These are phyloP conservation scores for Cryptocephalus moraei DNA, from an alignment of 2,888 invertebrate genomes.

Conservation along the genomic window DNA sequence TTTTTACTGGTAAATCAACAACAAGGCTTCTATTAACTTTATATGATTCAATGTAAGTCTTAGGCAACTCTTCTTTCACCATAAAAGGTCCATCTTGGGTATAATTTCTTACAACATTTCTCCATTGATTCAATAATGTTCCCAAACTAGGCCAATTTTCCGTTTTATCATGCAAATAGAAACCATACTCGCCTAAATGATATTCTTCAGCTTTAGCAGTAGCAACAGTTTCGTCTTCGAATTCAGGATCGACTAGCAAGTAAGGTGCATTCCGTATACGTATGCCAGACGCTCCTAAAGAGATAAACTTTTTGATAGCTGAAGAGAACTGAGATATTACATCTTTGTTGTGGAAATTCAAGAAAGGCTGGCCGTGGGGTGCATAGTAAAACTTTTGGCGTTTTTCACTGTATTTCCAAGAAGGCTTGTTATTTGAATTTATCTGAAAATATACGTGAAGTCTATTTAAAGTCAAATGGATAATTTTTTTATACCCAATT, in stretches of 20 bases:
- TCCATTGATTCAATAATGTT: conserved; percentile 52
- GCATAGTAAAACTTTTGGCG: conserved; percentile 69
- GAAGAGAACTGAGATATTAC: conserved; percentile 57
- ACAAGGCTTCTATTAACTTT: conserved; percentile 28
- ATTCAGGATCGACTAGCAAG: conserved; percentile 48
- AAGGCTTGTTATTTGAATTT: conserved; percentile 40
- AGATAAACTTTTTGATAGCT: conserved; percentile 60
- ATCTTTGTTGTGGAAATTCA: conserved; percentile 64
- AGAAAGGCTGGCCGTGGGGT: conserved; percentile 67
- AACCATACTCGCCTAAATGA: conserved; percentile 42
- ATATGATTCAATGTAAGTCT: conserved; percentile 25
- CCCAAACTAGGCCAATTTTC: conserved; percentile 51
- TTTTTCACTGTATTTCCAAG: conserved; percentile 58
- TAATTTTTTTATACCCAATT: conserved; percentile 51
- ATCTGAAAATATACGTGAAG: conserved; percentile 8
- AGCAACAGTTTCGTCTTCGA: conserved; percentile 40
- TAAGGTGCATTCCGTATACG: conserved; percentile 59
- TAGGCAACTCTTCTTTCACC: conserved; percentile 29
- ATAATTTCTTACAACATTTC: conserved; percentile 47
- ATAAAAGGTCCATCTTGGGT: conserved; percentile 37
- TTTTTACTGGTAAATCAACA: conserved; percentile 34
- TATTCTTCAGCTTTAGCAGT: neutral
- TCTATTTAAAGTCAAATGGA: too few species aligned
- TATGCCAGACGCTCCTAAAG: conserved; percentile 72
- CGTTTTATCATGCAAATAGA: conserved; percentile 54